Evolutionary conservation across 37 sponge, comb jelly and placozoan genomes (phyloP), one percentile per base, ranked within the genome.

Genomic region (Oopsacas minuta): DNA sequence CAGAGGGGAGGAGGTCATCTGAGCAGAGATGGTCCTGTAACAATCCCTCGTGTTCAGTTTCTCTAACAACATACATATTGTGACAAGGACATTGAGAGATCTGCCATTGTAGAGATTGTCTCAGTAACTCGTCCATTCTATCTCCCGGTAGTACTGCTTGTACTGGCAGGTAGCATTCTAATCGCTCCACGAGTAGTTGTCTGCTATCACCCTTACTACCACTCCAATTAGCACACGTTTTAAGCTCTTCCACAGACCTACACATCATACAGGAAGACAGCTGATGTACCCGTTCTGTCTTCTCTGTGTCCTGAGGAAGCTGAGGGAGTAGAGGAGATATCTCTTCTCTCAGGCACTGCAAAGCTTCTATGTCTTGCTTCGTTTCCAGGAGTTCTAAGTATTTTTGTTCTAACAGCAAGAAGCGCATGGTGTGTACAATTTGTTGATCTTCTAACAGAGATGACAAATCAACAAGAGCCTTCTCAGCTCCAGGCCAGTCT

Each of bases 81-180:
- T 98, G 95, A 83, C 87, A 93, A 23, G 88, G 85, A 52, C 99
- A 98, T 81, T 88, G 82, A 28, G 92, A 88, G 15, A 90, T 90
- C 82, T 98, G 99, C 53, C 87, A 46, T 37, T 91, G 85, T 0
- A 92, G 38, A 1, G 99, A 94, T 81, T 98, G 99, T 8, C 39
- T 86, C 52, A 98, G 81, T 30, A 98, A 81, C 82, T 83, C 81
- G 28, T 85, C 83, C 83, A 98, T 82, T 34, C 99, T 83, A 39
- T 82, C 87, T 12, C 96, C 92, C 35, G 99, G 99, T 0, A 98
- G 86, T 94, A 98, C 93, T n/a, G 93, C 88, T 0, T 89, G 83
- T n/a, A 94, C 87, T 28, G 99, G 99, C 30, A 97, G 91, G 75
- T 89, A 97, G 1, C 95, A 92, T 87, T 93, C 92, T 22, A 97